Percentiles rank a stretch among this genome's conserved stretches.
Evolutionary conservation across 2,888 invertebrate genomes (phyloP).

Genomic region (Leptopilina myrica): DNA sequence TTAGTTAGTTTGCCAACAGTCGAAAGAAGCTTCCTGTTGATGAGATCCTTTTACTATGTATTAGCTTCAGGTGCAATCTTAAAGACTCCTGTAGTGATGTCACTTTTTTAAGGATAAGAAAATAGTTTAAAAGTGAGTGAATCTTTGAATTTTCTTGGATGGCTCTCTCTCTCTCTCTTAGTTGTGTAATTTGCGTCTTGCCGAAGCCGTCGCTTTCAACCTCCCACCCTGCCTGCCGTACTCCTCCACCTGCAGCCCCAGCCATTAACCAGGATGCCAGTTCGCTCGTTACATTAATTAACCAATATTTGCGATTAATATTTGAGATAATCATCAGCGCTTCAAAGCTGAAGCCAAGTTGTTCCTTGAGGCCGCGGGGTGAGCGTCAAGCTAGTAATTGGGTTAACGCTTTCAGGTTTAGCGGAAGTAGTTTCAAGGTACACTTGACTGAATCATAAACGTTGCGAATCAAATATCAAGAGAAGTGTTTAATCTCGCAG

Average conservation of each 20-base stretch:
- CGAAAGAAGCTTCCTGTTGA: too few species aligned
- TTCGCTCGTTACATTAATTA: constrained; percentile 71
- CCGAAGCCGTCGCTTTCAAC: constrained; percentile 50
- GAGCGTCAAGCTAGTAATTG: constrained; percentile 57
- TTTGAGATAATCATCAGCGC: constrained; percentile 73
- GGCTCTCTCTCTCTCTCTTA: constrained; percentile 45
- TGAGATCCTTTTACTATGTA: too few species aligned
- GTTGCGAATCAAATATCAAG: constrained; percentile 20
- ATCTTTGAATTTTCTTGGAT: constrained; percentile 32
- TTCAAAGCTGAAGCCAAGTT: constrained; percentile 62
- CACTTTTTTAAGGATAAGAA: too few species aligned
- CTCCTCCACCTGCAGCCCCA: constrained; percentile 43
- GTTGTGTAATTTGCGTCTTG: constrained; percentile 50
- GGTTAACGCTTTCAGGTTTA: constrained; percentile 57
- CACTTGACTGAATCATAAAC: constrained; percentile 27
- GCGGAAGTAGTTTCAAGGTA: constrained; percentile 37
- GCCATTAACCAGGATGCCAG: constrained; percentile 51
- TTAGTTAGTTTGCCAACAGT: too few species aligned
- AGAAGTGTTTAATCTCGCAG: constrained; percentile 11
- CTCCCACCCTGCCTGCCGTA: constrained; percentile 41
- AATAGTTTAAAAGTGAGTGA: too few species aligned
- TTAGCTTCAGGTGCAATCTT: too few species aligned
- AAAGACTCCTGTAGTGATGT: too few species aligned
- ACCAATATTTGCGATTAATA: constrained; percentile 75
- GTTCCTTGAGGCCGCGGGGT: constrained; percentile 31